Evolutionary conservation across 1,140 invertebrate species (phyloP), one percentile per base, ranked within the genome.

Genomic region (Drosophila biarmipes): DNA sequence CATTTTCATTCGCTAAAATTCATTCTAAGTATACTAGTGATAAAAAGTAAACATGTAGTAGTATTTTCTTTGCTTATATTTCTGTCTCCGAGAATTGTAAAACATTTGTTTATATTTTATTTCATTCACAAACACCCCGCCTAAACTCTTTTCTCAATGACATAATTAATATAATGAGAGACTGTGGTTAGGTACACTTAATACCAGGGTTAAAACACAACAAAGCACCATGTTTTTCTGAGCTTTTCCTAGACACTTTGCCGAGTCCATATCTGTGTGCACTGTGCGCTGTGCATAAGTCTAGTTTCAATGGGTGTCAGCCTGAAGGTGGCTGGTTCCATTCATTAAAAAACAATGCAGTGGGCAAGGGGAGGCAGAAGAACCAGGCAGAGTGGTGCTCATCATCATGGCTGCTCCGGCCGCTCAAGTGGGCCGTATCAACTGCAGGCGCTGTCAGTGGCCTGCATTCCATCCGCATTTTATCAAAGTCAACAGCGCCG

Each of bases 401-500:
- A 34, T 40, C n/a, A 35, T 56, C 37, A 21, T 62, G 37, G 40
- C 52, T 52, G 48, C 29, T 51, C 61, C 15, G 35, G 17, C 66
- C 15, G 73, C 64, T 69, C 53, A 62, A 77, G 62, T 61, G 55
- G 59, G 56, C 19, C 71, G 51, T 74, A 77, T 48, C 49, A n/a
- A 31, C 31, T 11, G 21, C 31, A 34, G 46, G 31, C 6, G 12
- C 24, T 59, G 43, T 62, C 40, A 42, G 12, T 45, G 27, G 17
- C 14, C 27, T 17, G 21, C 62, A 64, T 75, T 75, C 57, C 56
- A 40, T 24, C 42, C 76, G 15, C 38, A 51, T 55, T 62, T 84
- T 79, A 84, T 84, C 80, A 79, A 62, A 72, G 53, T 66, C 59
- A 58, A 64, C 51, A 56, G 51, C 37, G 37, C 35, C 35, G 27